Conservation (phyloP, 2,888 invertebrate genomes). For the Autographa gamma region DNA sequence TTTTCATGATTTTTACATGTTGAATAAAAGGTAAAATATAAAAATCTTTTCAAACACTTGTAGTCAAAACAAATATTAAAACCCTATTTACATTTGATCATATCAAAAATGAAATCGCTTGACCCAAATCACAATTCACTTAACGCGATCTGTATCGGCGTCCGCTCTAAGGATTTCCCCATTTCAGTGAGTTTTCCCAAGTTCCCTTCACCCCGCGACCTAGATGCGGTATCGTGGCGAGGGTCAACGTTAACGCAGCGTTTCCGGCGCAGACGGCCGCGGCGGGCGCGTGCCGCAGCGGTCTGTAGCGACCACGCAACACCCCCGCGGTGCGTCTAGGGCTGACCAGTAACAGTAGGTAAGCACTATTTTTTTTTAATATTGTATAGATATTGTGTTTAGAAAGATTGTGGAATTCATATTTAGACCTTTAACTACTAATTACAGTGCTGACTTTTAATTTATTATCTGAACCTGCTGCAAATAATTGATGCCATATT, state of each 20-base stretch:
- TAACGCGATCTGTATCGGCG: constrained; percentile 32
- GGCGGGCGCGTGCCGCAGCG: constrained; percentile 5
- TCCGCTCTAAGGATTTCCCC: constrained; percentile 30
- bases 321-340: neutral
- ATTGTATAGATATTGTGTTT: no score
- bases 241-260: constrained; percentile 18
- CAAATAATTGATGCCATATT: no score
- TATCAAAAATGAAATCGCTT: constrained; percentile 23
- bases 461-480: no score
- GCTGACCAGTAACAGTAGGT: neutral
- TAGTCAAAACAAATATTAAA: neutral
- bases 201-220: constrained; percentile 44
- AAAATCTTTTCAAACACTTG: neutral
- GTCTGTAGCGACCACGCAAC: constrained; percentile 2
- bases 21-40: neutral
- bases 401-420: no score
- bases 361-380: no score
- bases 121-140: constrained; percentile 46
- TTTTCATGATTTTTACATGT: neutral
- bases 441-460: no score
- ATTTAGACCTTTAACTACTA: no score
- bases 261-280: constrained; percentile 41
- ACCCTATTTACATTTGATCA: constrained; percentile 18
- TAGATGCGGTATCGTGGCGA: constrained; percentile 48
- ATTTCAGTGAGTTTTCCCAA: constrained; percentile 31